A percentile compares a stretch with the other conserved stretches of the same genome.
phyloP scores from a whole-genome alignment of 2,113 vertebrate species.

The Ammospiza nelsoni region DNA sequence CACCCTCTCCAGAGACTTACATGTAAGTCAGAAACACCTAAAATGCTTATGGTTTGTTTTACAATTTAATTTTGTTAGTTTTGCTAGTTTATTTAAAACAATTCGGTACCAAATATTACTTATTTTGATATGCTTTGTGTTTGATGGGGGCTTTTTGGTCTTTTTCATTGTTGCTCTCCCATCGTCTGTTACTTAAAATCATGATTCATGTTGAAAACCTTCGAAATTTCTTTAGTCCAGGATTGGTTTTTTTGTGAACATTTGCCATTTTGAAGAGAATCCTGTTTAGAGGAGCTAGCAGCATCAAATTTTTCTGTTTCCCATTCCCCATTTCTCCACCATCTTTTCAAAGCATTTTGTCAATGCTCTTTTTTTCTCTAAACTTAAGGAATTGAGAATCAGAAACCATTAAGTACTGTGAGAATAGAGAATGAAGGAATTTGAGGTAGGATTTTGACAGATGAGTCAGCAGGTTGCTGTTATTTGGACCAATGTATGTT shows the following conservation, averaged over 20 bases:
- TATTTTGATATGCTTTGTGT: not conserved
- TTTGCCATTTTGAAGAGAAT: not conserved
- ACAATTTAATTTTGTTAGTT: not conserved
- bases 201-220: not conserved
- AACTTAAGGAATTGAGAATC: not conserved
- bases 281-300: not conserved
- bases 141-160: accelerated
- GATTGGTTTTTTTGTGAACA: not conserved
- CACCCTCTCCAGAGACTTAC: slow-evolving; percentile 90
- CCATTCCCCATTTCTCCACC: not conserved
- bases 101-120: not conserved
- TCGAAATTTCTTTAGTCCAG: not conserved
- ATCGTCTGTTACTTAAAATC: not conserved
- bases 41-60: not conserved
- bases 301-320: not conserved
- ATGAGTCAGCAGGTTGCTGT: not conserved
- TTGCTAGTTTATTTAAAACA: not conserved
- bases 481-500: not conserved
- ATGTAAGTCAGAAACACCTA: slow-evolving; percentile 79
- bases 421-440: not conserved
- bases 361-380: not conserved
- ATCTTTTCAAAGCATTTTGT: not conserved
- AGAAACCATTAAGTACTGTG: not conserved
- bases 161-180: not conserved
- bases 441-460: not conserved